Percentiles rank a stretch among this genome's conserved stretches.
phyloP scores from a whole-genome alignment of 2,888 invertebrate species.

The Cyrtodaria siliqua region DNA sequence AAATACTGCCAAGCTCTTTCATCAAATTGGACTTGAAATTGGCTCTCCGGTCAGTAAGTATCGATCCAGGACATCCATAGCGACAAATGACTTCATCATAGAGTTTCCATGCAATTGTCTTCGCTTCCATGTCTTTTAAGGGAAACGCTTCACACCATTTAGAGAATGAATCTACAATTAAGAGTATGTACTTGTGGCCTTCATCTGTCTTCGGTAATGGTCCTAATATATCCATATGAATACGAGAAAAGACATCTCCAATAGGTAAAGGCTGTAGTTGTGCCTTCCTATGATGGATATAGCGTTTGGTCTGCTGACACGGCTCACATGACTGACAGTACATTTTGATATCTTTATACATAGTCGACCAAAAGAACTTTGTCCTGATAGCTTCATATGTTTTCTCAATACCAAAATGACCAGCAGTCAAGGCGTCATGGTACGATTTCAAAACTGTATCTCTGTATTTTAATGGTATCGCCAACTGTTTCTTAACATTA shows the following conservation, averaged over 20 bases:
- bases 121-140: too few species aligned
- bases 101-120: conserved; percentile 51
- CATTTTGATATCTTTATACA: conserved; percentile 37
- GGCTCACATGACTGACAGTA: conserved; percentile 41
- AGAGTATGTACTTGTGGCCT: conserved; percentile 16
- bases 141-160: conserved; percentile 59
- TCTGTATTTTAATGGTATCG: conserved; percentile 40
- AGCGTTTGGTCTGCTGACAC: conserved; percentile 40
- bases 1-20: conserved; percentile 59
- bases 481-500: conserved; percentile 27
- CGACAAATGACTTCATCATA: conserved; percentile 60
- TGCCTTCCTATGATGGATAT: conserved; percentile 9
- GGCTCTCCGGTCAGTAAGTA: conserved; percentile 60
- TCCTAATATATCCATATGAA: conserved; percentile 29
- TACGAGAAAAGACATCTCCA: neutral
- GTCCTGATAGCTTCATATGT: neutral
- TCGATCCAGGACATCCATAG: conserved; percentile 57
- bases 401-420: conserved; percentile 30
- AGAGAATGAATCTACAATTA: conserved; percentile 52
- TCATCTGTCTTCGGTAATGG: conserved; percentile 14
- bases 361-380: conserved; percentile 49
- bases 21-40: conserved; percentile 59
- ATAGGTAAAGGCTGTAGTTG: conserved; percentile 22
- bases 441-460: conserved; percentile 24
- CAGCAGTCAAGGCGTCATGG: conserved; percentile 42